Evolutionary conservation across 2,888 invertebrate species (phyloP).

Genomic region (Charanyca ferruginea): DNA sequence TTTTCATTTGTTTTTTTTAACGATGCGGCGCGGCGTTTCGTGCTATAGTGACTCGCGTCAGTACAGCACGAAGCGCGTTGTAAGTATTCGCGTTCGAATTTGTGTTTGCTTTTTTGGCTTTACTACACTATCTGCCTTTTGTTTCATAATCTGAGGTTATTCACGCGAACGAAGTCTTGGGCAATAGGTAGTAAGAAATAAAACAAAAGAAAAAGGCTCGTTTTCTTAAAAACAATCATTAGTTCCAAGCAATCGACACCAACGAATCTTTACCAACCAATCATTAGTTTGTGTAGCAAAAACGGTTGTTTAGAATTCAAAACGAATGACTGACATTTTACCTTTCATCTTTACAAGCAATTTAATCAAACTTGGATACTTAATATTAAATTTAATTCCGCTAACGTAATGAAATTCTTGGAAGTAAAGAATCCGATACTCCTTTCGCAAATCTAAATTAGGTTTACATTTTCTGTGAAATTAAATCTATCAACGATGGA

Average conservation of each 20-base stretch:
- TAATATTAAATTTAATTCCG: slow-evolving; percentile 4
- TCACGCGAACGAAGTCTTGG: too few species aligned
- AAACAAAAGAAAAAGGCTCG: background rate
- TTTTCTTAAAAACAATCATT: background rate
- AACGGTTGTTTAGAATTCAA: background rate
- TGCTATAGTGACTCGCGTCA: too few species aligned
- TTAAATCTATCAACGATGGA: slow-evolving; percentile 6
- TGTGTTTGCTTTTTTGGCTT: too few species aligned
- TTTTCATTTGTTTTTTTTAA: too few species aligned
- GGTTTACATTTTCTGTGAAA: slow-evolving; percentile 17
- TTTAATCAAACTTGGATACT: slow-evolving; percentile 15
- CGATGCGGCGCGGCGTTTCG: too few species aligned
- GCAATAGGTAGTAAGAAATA: background rate
- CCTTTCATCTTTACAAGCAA: background rate
- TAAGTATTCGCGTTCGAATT: too few species aligned
- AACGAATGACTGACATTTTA: background rate
- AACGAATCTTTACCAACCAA: background rate
- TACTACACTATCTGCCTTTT: too few species aligned
- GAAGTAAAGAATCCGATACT: slow-evolving; percentile 15
- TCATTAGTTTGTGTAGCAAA: background rate
- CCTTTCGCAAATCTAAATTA: background rate
- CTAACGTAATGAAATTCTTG: slow-evolving; percentile 18
- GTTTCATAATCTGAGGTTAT: too few species aligned
- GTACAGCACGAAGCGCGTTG: too few species aligned
- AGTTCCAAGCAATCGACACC: too few species aligned